phyloP scores from a whole-genome alignment of 2,797 vertebrate species.

The Cryptoprocta ferox region DNA sequence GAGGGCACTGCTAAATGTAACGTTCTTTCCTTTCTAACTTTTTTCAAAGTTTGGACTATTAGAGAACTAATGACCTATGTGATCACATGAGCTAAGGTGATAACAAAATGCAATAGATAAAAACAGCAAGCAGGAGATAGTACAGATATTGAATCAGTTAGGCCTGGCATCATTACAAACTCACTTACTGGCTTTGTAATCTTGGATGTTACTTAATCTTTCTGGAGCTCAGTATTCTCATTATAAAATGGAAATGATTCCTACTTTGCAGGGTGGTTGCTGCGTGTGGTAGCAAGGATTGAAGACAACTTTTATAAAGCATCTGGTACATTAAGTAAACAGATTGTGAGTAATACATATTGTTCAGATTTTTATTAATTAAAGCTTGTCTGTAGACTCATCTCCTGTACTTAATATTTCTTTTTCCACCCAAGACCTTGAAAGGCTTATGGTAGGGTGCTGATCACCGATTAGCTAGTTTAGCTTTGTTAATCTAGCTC shows the following conservation, averaged over 20 bases:
- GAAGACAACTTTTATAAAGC: conserved; percentile 53
- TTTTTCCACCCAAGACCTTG: conserved; percentile 59
- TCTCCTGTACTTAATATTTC: conserved; percentile 45
- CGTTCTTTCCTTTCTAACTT: background rate
- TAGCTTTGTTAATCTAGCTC: background rate
- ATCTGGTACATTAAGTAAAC: conserved; percentile 48
- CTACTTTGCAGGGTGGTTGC: conserved; percentile 24
- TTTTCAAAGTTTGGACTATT: conserved; percentile 24
- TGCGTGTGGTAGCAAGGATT: conserved; percentile 40
- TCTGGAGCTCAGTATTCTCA: conserved; percentile 18
- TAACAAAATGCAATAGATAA: conserved; percentile 16
- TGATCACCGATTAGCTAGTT: conserved; percentile 45
- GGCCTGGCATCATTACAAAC: background rate
- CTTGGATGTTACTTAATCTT: conserved; percentile 9
- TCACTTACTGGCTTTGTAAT: conserved; percentile 36
- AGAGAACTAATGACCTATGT: conserved; percentile 13
- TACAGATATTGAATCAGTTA: conserved; percentile 20
- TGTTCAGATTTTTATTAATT: conserved; percentile 65
- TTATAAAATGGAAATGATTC: conserved; percentile 58
- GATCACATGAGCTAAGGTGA: background rate
- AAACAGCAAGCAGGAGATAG: conserved; percentile 35
- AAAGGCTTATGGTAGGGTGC: conserved; percentile 43
- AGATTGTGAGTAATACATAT: conserved; percentile 13
- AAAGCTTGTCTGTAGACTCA: conserved; percentile 28
- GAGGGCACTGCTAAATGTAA: background rate